These are phyloP conservation scores for Alauda arvensis DNA, from an alignment of 2,797 vertebrate species.

Conservation along the genomic window DNA sequence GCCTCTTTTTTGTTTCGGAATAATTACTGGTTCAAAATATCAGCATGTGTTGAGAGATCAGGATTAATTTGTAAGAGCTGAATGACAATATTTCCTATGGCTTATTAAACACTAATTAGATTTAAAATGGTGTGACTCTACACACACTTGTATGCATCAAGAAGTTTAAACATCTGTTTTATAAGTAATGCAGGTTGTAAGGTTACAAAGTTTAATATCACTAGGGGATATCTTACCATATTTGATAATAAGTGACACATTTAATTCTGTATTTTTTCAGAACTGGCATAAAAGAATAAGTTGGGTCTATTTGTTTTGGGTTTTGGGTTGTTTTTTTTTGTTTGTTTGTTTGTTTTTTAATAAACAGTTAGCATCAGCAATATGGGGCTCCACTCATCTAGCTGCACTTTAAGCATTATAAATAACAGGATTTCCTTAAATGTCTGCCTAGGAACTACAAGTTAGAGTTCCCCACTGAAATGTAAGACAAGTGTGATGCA, in stretches of 20 bases:
- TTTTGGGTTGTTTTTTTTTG: not conserved
- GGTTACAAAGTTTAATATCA: conserved; percentile 45
- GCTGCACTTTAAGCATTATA: not conserved
- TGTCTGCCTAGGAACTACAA: not conserved
- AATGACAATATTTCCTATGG: conserved; percentile 63
- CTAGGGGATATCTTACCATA: conserved; percentile 5
- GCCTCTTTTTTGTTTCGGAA: conserved; percentile 50
- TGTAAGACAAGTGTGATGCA: not conserved
- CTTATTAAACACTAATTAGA: conserved; percentile 71
- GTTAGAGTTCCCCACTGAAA: not conserved
- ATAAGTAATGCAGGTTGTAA: not conserved
- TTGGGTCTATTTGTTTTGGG: not conserved
- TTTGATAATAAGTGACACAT: conserved; percentile 1
- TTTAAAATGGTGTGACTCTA: conserved; percentile 57
- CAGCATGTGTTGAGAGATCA: conserved; percentile 63
- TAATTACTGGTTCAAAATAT: conserved; percentile 65
- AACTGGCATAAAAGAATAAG: not conserved
- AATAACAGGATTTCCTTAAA: not conserved
- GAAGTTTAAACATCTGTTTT: conserved; percentile 54
- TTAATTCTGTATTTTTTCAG: not conserved
- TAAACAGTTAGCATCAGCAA: not conserved
- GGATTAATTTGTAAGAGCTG: conserved; percentile 62
- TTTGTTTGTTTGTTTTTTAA: not conserved
- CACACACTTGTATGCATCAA: conserved; percentile 22
- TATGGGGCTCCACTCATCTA: not conserved